Evolutionary conservation across 2,797 vertebrate genomes (phyloP), one percentile per base, ranked within the genome.

Genomic region (Chrysocyon brachyurus): DNA sequence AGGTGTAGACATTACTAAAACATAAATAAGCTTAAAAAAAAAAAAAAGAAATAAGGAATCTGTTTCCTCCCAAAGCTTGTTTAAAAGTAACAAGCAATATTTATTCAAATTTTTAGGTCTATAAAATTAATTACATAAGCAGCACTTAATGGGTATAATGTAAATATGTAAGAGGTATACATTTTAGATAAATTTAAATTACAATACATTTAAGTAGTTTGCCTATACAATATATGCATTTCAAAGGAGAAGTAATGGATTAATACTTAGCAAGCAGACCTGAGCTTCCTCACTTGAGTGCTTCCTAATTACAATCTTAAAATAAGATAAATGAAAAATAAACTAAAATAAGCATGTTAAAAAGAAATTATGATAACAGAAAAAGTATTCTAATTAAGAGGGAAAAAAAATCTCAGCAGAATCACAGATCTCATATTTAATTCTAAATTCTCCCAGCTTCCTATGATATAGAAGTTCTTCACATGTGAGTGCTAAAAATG

Each of bases 21-120:
- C n/a, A 36, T 49, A 16, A 75, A 33, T 68, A 68, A 73, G 1
- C 4, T 63, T 63, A 61, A 26, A 61, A 22, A 63, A 26, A 10
- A 10, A 61, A 26, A 36, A 36, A 63, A 28, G 11, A 15, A 28
- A 75, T 26, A 73, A 49, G 85, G 26, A 91, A 87, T 36, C 21
- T 94, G 59, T 36, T 33, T 89, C 54, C 40, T 86, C 17, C 36
- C 22, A 89, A 12, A 49, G 19, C 31, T 93, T 88, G 15, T 89
- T 86, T 86, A 91, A 77, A 89, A 93, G 46, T 10, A 91, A 93
- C 19, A 79, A 66, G 54, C 78, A 91, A 40, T 89, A 94, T 90
- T 90, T 78, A 79, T 66, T 84, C 46, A 93, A 19, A 94, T 57
- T 64, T 77, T 93, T 57, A 83, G 31, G 17, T 57, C 59, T 89